Percentiles rank a stretch among this genome's conserved stretches.
Evolutionary conservation across 2,888 invertebrate genomes (phyloP).

Genomic region (Ectemnius continuus): DNA sequence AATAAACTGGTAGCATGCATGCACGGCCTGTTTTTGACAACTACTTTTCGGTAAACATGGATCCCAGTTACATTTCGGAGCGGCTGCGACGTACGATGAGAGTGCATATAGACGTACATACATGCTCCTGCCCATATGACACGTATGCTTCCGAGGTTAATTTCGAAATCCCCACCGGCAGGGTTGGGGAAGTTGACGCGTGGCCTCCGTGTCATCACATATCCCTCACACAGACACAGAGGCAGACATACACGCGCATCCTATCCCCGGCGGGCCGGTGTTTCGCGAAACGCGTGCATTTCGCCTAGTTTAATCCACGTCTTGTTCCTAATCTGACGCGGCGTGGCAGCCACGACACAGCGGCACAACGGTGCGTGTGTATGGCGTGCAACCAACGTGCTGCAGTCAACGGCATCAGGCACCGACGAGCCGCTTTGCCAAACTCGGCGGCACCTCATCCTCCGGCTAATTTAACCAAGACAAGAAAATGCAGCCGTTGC

Average conservation of each 20-base stretch:
- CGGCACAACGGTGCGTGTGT: constrained; percentile 3
- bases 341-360: not conserved
- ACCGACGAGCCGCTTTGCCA: constrained; percentile 14
- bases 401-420: not conserved
- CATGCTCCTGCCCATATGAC: not conserved
- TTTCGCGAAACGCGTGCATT: constrained; percentile 18
- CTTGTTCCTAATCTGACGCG: constrained; percentile 1
- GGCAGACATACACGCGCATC: no score
- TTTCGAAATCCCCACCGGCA: constrained; percentile 3
- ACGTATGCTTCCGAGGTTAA: not conserved
- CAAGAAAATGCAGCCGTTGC: constrained; percentile 4
- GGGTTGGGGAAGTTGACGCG: no score
- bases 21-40: no score
- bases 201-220: constrained; percentile 6
- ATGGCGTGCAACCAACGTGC: not conserved
- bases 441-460: constrained; percentile 16
- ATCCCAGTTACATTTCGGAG: constrained; percentile 3
- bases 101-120: not conserved
- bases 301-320: constrained; percentile 20
- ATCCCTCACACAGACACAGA: not conserved
- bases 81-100: not conserved
- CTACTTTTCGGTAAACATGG: not conserved
- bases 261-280: constrained; percentile 2
- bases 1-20: no score
- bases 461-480: constrained; percentile 24